These are phyloP conservation scores for Sebastes itinus DNA, from an alignment of 2,797 vertebrate genomes.

Conservation along the genomic window DNA sequence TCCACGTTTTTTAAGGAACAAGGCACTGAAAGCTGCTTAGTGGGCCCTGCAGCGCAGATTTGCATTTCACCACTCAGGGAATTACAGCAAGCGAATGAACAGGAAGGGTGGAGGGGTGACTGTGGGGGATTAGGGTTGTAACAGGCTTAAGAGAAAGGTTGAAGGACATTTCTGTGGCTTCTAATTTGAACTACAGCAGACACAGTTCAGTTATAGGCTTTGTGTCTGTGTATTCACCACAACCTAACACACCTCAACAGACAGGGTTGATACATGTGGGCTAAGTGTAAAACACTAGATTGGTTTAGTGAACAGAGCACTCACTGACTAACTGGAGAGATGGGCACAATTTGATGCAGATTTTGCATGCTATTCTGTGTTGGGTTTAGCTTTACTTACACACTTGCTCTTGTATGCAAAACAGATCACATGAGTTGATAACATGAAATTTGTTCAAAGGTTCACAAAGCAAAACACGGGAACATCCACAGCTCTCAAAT, in stretches of 20 bases:
- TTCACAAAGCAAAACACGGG: background rate
- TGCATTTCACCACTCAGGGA: constrained; percentile 81
- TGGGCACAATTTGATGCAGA: background rate
- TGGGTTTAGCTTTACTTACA: background rate
- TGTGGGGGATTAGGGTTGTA: constrained; percentile 80
- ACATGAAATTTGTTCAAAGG: background rate
- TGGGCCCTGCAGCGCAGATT: constrained; percentile 77
- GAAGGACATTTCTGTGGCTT: constrained; percentile 81
- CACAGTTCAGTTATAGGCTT: constrained; percentile 64
- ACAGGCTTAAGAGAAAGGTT: constrained; percentile 83
- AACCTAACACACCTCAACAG: constrained; percentile 52
- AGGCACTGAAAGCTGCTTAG: constrained; percentile 80
- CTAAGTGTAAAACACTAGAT: constrained; percentile 42
- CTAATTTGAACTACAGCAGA: constrained; percentile 79
- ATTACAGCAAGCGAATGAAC: constrained; percentile 76
- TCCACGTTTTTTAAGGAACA: constrained; percentile 56
- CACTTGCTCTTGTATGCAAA: background rate
- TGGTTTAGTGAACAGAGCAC: background rate
- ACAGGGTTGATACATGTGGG: constrained; percentile 45
- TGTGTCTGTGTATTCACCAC: constrained; percentile 53
- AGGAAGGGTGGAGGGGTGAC: constrained; percentile 73
- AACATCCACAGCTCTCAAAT: background rate
- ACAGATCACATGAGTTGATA: background rate
- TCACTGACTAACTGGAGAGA: background rate
- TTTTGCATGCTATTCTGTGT: background rate